Evolutionary conservation across 2,797 vertebrate genomes (phyloP), one percentile per base, ranked within the genome.

Genomic region (Aphelocoma californica): DNA sequence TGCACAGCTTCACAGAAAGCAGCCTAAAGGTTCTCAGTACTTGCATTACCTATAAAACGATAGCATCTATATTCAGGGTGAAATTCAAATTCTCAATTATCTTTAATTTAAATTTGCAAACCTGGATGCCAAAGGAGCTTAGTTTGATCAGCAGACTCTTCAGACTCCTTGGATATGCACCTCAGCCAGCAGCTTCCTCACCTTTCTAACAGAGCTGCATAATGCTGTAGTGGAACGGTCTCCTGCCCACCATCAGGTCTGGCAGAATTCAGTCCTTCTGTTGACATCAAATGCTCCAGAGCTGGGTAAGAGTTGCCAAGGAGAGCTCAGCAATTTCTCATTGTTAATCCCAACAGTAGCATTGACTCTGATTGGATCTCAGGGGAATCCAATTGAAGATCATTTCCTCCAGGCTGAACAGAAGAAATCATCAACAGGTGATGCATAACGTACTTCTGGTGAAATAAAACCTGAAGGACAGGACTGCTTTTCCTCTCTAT

Each of bases 341-440:
- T n/a, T 18, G 12, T 48, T 91, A 90, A 91, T 92, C 82, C 70
- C 66, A 90, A 64, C 48, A 67, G 66, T 2, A 72, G 36, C 77
- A 58, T 24, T 74, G 84, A 65, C 66, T 88, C 71, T 94, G 81
- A 97, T 95, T 91, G 94, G 87, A 36, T 91, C 91, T 91, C 95
- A 64, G 74, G 87, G 81, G 92, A 96, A 81, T 47, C n/a, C 42
- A 72, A 40, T 15, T 89, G 70, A 88, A 81, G 47, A 83, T 51
- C 1, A 5, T 45, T 38, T 92, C 19, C 51, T 88, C 81, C 58
- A 64, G 57, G 48, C 34, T 47, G 54, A 94, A 88, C 10, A 92
- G 58, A 82, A 81, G 57, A 94, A 86, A 77, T 72, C 53, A 90
- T 65, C 79, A 93, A 89, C 65, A 92, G 54, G 57, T 42, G 15